Evolutionary conservation across 2,797 vertebrate genomes (phyloP).

Genomic region (Falco naumanni): DNA sequence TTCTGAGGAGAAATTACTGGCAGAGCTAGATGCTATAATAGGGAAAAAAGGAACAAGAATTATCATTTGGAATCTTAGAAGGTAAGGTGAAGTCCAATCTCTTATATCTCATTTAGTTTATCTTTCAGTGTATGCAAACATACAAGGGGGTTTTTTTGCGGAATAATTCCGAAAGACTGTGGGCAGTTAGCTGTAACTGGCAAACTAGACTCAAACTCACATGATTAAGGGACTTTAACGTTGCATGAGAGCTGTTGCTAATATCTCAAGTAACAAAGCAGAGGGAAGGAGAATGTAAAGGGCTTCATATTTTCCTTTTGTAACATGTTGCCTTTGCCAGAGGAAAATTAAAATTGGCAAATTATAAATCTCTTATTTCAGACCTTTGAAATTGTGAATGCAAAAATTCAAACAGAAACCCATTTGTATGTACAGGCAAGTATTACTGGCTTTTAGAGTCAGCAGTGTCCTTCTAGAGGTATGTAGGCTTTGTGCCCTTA

Average conservation of each 20-base stretch:
- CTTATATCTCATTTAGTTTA: background rate
- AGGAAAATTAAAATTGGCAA: background rate
- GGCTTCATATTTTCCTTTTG: background rate
- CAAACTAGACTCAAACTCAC: background rate
- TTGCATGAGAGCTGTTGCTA: background rate
- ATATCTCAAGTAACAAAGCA: background rate
- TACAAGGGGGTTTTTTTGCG: background rate
- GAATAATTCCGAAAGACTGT: background rate
- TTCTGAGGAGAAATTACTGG: slow-evolving; percentile 80
- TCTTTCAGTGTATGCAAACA: background rate
- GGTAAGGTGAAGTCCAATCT: slow-evolving; percentile 70
- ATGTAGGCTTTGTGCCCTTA: background rate
- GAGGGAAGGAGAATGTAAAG: background rate
- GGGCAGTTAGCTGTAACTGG: background rate
- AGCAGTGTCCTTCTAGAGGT: background rate
- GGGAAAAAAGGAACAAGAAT: slow-evolving; percentile 88
- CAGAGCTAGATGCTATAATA: slow-evolving; percentile 84
- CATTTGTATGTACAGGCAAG: background rate
- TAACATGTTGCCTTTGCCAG: background rate
- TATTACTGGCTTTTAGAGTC: background rate
- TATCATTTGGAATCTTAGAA: slow-evolving; percentile 94
- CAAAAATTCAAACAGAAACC: background rate
- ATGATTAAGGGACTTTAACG: background rate
- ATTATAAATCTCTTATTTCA: background rate
- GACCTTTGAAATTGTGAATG: background rate